These are phyloP conservation scores for Myopa testacea DNA, from an alignment of 2,888 invertebrate genomes.

Conservation along the genomic window DNA sequence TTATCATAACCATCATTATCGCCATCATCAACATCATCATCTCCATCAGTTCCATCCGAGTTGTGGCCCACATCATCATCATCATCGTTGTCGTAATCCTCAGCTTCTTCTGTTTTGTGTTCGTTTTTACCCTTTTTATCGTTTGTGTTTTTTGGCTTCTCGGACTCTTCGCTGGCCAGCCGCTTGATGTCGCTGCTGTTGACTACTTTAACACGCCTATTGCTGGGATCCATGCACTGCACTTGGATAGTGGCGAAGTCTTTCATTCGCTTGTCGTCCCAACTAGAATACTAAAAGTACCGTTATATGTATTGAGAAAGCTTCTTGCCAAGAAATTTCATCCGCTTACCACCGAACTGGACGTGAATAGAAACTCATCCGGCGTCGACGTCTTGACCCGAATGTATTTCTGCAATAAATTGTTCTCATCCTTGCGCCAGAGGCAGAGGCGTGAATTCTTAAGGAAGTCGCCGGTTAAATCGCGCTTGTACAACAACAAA, in stretches of 20 bases:
- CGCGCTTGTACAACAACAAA: conserved; percentile 63
- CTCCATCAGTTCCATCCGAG: conserved; percentile 17
- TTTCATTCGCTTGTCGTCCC: conserved; percentile 65
- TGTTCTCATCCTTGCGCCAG: conserved; percentile 67
- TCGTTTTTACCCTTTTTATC: conserved; percentile 37
- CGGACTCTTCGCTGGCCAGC: conserved; percentile 51
- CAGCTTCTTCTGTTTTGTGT: conserved; percentile 31
- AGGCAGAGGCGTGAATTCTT: conserved; percentile 64
- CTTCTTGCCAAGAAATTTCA: neutral
- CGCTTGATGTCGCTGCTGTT: conserved; percentile 55
- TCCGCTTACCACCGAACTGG: conserved; percentile 67
- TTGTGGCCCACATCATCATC: conserved; percentile 22
- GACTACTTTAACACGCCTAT: conserved; percentile 61
- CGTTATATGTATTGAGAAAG: neutral
- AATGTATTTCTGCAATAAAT: conserved; percentile 66
- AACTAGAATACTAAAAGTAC: conserved; percentile 64
- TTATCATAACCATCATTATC: conserved; percentile 46
- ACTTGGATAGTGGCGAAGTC: conserved; percentile 65
- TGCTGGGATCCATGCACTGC: conserved; percentile 60
- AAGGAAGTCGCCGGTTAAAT: conserved; percentile 59
- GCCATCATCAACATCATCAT: conserved; percentile 48
- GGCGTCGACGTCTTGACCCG: conserved; percentile 60
- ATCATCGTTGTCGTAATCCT: conserved; percentile 25
- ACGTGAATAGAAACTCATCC: conserved; percentile 64
- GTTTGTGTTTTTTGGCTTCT: conserved; percentile 42